These are phyloP conservation scores for Eleutherodactylus coqui DNA, from an alignment of 2,797 vertebrate species.

Conservation along the genomic window DNA sequence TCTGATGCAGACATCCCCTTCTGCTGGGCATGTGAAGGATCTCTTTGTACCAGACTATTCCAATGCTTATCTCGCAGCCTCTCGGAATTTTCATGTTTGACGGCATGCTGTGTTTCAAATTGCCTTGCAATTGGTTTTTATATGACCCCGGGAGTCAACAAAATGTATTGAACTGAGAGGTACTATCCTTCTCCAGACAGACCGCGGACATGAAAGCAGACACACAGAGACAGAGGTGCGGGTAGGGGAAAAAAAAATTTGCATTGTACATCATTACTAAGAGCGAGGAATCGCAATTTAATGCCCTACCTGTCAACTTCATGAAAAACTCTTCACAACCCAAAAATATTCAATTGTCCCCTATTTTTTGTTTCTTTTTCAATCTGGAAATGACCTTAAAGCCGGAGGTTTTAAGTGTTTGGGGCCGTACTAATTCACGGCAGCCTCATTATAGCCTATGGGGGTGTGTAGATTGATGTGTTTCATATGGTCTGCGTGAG, in stretches of 20 bases:
- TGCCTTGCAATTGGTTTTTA: conserved; percentile 66
- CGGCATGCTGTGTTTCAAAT: conserved; percentile 64
- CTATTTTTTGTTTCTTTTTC: not conserved
- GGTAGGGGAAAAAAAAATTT: not conserved
- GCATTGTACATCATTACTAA: not conserved
- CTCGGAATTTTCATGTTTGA: conserved; percentile 51
- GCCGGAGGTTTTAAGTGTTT: too few species aligned
- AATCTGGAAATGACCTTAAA: not conserved
- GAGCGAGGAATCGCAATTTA: not conserved
- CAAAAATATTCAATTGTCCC: not conserved
- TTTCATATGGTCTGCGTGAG: too few species aligned
- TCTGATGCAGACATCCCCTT: not conserved
- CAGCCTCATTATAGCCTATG: too few species aligned
- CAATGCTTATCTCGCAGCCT: conserved; percentile 55
- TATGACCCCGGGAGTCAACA: conserved; percentile 62
- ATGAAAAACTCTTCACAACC: not conserved
- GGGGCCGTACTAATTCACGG: too few species aligned
- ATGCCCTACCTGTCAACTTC: not conserved
- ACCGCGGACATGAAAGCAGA: conserved; percentile 24
- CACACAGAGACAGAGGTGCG: not conserved
- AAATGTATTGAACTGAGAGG: conserved; percentile 53
- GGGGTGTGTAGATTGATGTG: too few species aligned
- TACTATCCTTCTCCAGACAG: conserved; percentile 21
- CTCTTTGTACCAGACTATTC: conserved; percentile 21
- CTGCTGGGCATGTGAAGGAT: conserved; percentile 28